These are phyloP conservation scores for Drosophila sturtevanti DNA, from an alignment of 1,140 invertebrate genomes.

Conservation along the genomic window DNA sequence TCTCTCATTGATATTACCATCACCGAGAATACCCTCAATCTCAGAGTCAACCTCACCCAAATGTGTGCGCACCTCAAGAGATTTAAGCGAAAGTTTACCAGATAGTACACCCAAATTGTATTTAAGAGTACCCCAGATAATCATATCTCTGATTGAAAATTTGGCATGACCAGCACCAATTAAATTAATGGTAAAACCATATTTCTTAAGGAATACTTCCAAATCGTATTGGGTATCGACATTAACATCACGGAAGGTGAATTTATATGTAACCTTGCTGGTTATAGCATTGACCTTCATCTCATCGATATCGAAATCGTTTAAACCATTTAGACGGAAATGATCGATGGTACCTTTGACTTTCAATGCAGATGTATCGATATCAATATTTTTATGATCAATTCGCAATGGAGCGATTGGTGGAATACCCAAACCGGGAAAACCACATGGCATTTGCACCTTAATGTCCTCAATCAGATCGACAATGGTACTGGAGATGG, in stretches of 20 bases:
- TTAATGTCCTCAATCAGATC: slow-evolving; percentile 51
- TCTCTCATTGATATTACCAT: slow-evolving; percentile 66
- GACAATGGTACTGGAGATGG: slow-evolving; percentile 64
- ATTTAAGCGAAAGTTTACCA: slow-evolving; percentile 72
- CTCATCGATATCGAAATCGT: slow-evolving; percentile 74
- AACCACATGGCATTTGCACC: slow-evolving; percentile 80
- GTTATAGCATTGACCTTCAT: slow-evolving; percentile 74
- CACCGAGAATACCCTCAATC: slow-evolving; percentile 75
- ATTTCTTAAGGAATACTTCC: slow-evolving; percentile 63
- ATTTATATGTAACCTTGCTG: slow-evolving; percentile 76
- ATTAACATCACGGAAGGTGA: slow-evolving; percentile 69
- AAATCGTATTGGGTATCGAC: slow-evolving; percentile 74
- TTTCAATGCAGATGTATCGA: slow-evolving; percentile 54
- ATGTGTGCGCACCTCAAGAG: slow-evolving; percentile 67
- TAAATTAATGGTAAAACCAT: slow-evolving; percentile 74
- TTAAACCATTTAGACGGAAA: slow-evolving; percentile 76
- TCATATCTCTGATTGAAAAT: slow-evolving; percentile 73
- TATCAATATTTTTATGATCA: slow-evolving; percentile 58
- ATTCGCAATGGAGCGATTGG: slow-evolving; percentile 72
- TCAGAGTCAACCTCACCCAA: slow-evolving; percentile 77
- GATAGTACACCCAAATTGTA: slow-evolving; percentile 67
- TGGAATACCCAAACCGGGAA: slow-evolving; percentile 65
- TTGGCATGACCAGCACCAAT: slow-evolving; percentile 72
- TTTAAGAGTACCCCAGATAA: slow-evolving; percentile 69
- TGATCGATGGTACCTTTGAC: slow-evolving; percentile 62